Base-by-base conservation (phyloP, 2,113 vertebrate species). In the Phrynocephalus versicolor region DNA sequence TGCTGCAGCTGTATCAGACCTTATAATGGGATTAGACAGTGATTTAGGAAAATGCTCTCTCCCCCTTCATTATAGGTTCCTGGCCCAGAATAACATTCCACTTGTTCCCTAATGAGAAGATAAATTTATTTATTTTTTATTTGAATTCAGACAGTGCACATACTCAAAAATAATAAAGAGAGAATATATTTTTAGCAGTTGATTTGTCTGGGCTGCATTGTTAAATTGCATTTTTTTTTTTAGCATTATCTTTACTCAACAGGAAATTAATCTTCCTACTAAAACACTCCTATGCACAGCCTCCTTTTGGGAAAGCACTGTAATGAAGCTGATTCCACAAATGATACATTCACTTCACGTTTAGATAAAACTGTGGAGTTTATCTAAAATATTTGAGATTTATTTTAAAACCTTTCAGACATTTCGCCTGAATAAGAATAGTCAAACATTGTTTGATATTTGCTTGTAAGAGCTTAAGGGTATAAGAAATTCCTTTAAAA, bases 21-120 rank as follows among this genome's bases (percentile, higher is more conserved):
- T 93, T 94, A 79, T 92, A 93, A 94, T 92, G 86, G 90, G 93
- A 93, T 95, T 93, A 94, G 74, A 14, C 27, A 84, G 83, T 90
- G 88, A 84, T 84, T 84, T 87, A 91, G 90, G 86, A 88, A 85
- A 82, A 37, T 13, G 70, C 30, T 64, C 35, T 72, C 69, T 67
- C 84, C 58, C 27, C 62, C 35, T 81, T 78, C 91, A 78, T 72
- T 5, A n/a, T 87, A 64, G 81, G 76, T 79, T 93, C 90, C 81
- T 89, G 30, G 35, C 41, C 82, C 70, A 73, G 75, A 87, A 73
- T 81, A 87, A 23, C 21, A 79, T 89, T 86, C 30, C 51, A 78
- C 51, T 89, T 87, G 88, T 86, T 73, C 18, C 83, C 13, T 16
- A 33, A 84, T 79, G 79, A 85, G 73, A 87, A 0, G 2, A 79